phyloP scores from a whole-genome alignment of 2,113 vertebrate genomes.

The Ameiurus melas region DNA sequence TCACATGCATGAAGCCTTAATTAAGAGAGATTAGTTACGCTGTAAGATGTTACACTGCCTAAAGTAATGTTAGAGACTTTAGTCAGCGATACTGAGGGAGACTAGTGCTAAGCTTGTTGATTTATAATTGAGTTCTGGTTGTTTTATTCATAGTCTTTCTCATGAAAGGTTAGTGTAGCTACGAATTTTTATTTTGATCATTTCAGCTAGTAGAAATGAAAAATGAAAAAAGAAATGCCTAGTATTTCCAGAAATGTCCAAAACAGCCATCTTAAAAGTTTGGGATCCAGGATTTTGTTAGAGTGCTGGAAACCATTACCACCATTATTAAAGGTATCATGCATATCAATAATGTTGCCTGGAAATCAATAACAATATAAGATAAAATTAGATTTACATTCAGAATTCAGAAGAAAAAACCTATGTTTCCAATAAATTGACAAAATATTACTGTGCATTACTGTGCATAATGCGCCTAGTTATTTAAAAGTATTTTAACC shows the following conservation, averaged over 20 bases:
- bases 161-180: background rate
- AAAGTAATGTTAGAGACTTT: slow-evolving; percentile 27
- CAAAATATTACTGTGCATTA: background rate
- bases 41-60: slow-evolving; percentile 24
- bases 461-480: background rate
- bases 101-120: background rate
- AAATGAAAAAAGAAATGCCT: background rate
- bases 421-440: background rate
- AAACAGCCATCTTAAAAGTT: too few species aligned
- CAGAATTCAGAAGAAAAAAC: background rate
- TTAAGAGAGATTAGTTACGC: slow-evolving; percentile 46
- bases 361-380: background rate
- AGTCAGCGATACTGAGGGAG: slow-evolving; percentile 5
- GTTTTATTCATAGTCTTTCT: background rate
- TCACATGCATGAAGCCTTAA: slow-evolving; percentile 44
- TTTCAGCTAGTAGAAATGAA: background rate
- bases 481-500: background rate
- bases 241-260: background rate
- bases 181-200: background rate
- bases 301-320: background rate
- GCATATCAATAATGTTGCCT: background rate
- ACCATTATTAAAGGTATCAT: background rate
- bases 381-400: background rate
- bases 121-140: background rate
- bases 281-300: background rate